phyloP scores from a whole-genome alignment of 2,888 invertebrate genomes.

The Bhutanitis thaidina region DNA sequence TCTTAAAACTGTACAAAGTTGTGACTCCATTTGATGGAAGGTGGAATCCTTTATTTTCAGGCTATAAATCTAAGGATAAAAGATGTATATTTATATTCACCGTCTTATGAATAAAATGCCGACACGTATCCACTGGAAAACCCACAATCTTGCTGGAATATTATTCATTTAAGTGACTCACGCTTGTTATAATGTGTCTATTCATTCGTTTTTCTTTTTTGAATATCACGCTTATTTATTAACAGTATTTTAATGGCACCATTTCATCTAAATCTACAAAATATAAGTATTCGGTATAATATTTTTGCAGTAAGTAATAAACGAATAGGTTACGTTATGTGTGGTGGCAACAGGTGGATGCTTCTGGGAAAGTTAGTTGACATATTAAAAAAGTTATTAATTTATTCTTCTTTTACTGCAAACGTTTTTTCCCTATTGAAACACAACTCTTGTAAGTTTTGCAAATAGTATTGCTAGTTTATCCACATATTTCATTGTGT shows the following conservation, averaged over 20 bases:
- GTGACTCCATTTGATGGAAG: no score
- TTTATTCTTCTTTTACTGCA: not conserved
- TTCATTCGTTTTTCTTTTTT: no score
- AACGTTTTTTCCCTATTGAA: not conserved
- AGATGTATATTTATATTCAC: no score
- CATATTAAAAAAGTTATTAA: not conserved
- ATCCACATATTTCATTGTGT: no score
- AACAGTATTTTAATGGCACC: no score
- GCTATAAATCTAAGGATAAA: no score
- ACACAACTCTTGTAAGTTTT: not conserved
- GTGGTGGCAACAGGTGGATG: not conserved
- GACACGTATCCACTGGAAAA: slow-evolving; percentile 12
- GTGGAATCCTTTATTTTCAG: no score
- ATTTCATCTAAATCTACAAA: no score
- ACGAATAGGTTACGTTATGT: not conserved
- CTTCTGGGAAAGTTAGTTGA: not conserved
- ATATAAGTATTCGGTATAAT: no score
- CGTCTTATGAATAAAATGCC: not conserved
- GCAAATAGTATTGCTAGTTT: no score
- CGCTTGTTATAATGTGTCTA: not conserved
- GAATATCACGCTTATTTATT: no score
- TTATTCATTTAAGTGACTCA: slow-evolving; percentile 14
- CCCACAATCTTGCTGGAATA: slow-evolving; percentile 18
- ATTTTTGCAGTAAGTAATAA: not conserved
- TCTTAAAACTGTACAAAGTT: no score